Base-by-base conservation (phyloP, 2,113 vertebrate genomes). In the Alligator mississippiensis region DNA sequence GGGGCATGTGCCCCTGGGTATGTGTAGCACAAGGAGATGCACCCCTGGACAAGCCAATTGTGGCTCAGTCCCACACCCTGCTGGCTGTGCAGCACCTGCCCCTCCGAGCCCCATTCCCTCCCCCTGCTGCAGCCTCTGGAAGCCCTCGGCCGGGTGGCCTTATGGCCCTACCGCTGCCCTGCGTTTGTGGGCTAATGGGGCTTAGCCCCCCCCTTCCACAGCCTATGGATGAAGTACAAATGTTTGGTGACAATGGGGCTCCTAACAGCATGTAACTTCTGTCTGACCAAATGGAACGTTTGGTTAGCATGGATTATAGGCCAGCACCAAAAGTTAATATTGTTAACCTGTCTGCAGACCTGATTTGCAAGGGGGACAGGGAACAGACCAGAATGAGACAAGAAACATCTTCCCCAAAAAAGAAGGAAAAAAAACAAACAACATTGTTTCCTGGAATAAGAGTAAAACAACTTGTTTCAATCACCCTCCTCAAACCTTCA, bases 241-340 rank as follows among this genome's bases (percentile, higher is more conserved):
- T 91, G 87, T 66, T 95, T 89, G 66, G 84, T 92, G 91, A 85
- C 78, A 90, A 90, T 81, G 84, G 60, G 0, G 1, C 54, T 90
- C 77, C 62, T 80, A 72, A 94, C 89, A 85, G 92, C 63, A 79
- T 58, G 13, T n/a, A 83, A 89, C 77, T 87, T 17, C 64, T 4
- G 17, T 70, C 60, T 80, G 60, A 80, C 76, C 77, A 90, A 82
- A 93, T 68, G 61, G 93, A 96, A 79, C 78, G 30, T 79, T 87
- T 84, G 80, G 18, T 61, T 25, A 89, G 77, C 93, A 82, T 0
- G 2, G 74, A 77, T 82, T 91, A 87, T 34, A 90, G 60, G 80
- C 90, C 94, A 95, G 28, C 5, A 60, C 59, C 19, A 76, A 55
- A 84, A 58, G 38, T 70, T 80, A 93, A 94, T 68, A 68, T 84